Percentiles rank a stretch among this genome's conserved stretches.
Conservation (phyloP, 2,113 vertebrate species). For the Chlorodrepanis virens region DNA sequence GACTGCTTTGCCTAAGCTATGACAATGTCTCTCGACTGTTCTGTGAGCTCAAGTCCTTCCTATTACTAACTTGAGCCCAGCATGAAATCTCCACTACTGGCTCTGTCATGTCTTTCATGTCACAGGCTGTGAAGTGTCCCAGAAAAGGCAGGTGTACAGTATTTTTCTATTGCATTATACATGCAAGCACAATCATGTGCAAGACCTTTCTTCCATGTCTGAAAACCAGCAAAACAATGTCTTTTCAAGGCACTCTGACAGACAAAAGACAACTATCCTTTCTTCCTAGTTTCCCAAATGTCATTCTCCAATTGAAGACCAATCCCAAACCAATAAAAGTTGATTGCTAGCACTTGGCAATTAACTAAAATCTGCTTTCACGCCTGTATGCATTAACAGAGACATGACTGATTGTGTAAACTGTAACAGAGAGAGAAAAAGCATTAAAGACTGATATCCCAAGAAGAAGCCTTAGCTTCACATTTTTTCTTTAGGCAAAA, state of each 20-base stretch:
- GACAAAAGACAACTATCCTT: not conserved
- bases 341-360: constrained; percentile 1
- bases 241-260: not conserved
- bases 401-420: not conserved
- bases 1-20: not conserved
- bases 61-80: not conserved
- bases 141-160: not conserved
- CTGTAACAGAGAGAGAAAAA: not conserved
- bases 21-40: rapidly evolving
- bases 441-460: not conserved
- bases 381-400: not conserved
- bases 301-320: not conserved
- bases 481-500: not conserved
- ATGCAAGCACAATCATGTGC: not conserved
- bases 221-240: not conserved
- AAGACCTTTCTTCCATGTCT: not conserved
- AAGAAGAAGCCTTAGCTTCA: not conserved
- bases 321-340: not conserved
- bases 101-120: not conserved
- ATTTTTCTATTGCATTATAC: not conserved
- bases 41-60: not conserved
- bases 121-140: not conserved
- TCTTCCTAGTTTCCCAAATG: not conserved
- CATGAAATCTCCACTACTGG: not conserved
- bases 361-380: constrained; percentile 35